Conservation (phyloP, 2,888 invertebrate genomes). For the Lepas anatifera region DNA sequence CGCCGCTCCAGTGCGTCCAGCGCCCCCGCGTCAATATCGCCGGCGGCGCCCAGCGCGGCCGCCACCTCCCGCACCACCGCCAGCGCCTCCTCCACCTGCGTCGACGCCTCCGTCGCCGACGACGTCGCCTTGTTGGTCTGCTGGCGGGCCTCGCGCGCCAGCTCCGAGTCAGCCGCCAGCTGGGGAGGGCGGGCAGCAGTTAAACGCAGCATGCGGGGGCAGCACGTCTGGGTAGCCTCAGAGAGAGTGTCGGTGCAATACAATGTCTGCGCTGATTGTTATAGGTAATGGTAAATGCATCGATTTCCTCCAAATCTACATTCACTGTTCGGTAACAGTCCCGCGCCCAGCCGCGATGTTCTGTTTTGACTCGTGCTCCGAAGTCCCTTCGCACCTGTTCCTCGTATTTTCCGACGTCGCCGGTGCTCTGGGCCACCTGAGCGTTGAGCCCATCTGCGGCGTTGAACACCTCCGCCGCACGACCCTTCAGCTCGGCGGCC, state of each 20-base stretch:
- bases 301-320: too few relatives aligned
- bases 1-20: slow-evolving; percentile 46
- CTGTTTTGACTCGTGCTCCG: too few relatives aligned
- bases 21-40: slow-evolving; percentile 31
- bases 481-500: background rate
- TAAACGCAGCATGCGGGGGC: background rate
- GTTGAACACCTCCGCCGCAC: background rate
- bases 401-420: background rate
- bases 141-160: slow-evolving; percentile 43
- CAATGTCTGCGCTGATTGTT: too few relatives aligned
- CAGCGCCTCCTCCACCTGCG: slow-evolving; percentile 67
- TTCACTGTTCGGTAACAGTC: too few relatives aligned
- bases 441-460: background rate
- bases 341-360: too few relatives aligned
- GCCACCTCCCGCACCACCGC: slow-evolving; percentile 63
- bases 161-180: slow-evolving; percentile 10
- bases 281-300: too few relatives aligned
- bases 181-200: background rate
- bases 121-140: slow-evolving; percentile 75
- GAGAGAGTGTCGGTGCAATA: too few relatives aligned
- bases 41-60: slow-evolving; percentile 58
- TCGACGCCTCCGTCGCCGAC: slow-evolving; percentile 64
- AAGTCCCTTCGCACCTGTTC: background rate
- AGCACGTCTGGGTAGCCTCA: too few relatives aligned
- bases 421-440: background rate